Conservation (phyloP, 2,113 vertebrate genomes). For the Diphyllodes magnificus region DNA sequence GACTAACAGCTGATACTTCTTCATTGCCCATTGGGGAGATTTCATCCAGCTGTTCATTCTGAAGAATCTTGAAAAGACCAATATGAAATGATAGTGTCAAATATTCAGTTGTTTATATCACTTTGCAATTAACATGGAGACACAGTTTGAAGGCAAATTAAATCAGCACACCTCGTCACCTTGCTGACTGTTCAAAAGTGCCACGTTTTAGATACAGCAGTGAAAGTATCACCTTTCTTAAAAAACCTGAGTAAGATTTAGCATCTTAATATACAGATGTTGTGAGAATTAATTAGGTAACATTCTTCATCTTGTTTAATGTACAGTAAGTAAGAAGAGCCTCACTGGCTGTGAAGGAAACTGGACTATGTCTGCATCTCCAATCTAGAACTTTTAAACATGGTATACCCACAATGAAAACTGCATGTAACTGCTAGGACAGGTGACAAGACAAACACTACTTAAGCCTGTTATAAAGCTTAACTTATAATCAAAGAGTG, state of each 20-base stretch:
- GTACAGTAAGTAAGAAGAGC: background rate
- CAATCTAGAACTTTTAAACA: background rate
- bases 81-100: background rate
- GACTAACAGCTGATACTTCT: constrained; percentile 91
- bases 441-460: background rate
- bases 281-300: background rate
- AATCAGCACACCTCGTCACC: background rate
- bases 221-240: background rate
- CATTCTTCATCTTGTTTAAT: background rate
- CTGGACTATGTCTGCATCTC: background rate
- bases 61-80: constrained; percentile 79
- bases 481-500: background rate
- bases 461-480: background rate
- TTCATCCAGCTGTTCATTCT: constrained; percentile 83
- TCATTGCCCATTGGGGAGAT: constrained; percentile 81
- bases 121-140: background rate
- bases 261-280: background rate
- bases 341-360: background rate
- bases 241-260: background rate
- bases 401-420: background rate
- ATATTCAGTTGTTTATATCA: background rate
- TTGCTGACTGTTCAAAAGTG: background rate
- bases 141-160: background rate
- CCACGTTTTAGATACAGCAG: background rate
- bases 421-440: background rate